phyloP scores from a whole-genome alignment of 2,113 vertebrate species.

The Ictalurus punctatus region DNA sequence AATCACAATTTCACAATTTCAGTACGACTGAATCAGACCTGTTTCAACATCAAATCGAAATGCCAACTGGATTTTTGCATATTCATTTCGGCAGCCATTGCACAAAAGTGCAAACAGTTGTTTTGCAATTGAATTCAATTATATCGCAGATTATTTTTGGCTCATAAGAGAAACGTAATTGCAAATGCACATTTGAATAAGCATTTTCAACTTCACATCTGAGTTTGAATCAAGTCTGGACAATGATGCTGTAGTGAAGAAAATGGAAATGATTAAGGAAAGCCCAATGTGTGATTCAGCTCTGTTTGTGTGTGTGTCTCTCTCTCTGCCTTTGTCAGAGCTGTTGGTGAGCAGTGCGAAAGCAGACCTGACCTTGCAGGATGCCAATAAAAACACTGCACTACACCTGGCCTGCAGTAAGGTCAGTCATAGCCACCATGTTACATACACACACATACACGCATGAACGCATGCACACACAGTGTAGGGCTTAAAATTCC shows the following conservation, averaged over 20 bases:
- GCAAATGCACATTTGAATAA: background rate
- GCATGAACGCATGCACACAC: background rate
- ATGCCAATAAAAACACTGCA: conserved; percentile 92
- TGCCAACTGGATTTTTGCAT: background rate
- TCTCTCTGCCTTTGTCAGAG: conserved; percentile 69
- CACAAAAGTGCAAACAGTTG: background rate
- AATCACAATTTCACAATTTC: too few species aligned
- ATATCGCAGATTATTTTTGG: background rate
- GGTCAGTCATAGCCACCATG: conserved; percentile 66
- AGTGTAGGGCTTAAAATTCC: background rate
- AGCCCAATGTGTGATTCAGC: background rate
- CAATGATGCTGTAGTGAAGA: background rate
- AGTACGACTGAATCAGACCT: background rate
- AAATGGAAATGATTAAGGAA: background rate
- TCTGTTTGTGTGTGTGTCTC: background rate
- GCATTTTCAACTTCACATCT: background rate
- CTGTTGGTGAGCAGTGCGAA: conserved; percentile 97
- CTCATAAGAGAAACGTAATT: background rate
- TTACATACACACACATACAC: background rate
- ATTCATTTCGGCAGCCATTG: background rate
- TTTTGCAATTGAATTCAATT: background rate
- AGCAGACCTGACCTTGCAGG: conserved; percentile 95
- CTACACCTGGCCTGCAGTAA: conserved; percentile 98
- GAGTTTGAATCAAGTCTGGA: background rate
- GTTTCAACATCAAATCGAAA: background rate